Evolutionary conservation across 2,888 invertebrate species (phyloP).

Genomic region (Ormyrus labotus): DNA sequence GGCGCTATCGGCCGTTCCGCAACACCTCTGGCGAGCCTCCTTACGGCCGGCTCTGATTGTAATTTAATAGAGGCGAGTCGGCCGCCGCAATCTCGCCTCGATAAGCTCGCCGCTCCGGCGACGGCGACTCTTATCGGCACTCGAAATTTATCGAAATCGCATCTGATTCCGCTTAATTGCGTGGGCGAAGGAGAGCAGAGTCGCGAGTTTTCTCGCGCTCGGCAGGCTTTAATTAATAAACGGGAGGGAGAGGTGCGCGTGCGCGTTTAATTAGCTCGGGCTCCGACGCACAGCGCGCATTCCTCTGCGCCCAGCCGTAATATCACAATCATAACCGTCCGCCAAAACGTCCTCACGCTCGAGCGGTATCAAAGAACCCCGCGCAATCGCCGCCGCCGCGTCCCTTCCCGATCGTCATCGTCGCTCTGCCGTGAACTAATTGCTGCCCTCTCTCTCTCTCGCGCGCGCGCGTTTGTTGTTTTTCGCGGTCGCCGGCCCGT

Average conservation of each 20-base stretch:
- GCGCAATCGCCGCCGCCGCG: constrained; percentile 7
- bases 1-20: neutral
- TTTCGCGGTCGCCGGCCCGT: too few species aligned
- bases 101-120: neutral
- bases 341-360: constrained; percentile 74
- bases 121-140: neutral
- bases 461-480: neutral
- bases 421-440: constrained; percentile 48
- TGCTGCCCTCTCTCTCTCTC: constrained; percentile 14
- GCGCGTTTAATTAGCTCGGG: constrained; percentile 73
- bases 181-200: neutral
- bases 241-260: constrained; percentile 64
- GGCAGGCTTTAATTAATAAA: constrained; percentile 73
- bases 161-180: constrained; percentile 63
- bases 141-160: constrained; percentile 65
- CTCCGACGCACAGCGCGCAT: neutral
- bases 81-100: neutral
- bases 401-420: constrained; percentile 51
- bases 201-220: neutral
- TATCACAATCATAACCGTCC: constrained; percentile 75
- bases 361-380: constrained; percentile 75
- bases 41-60: constrained; percentile 16
- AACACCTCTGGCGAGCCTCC: neutral
- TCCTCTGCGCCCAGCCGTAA: constrained; percentile 70
- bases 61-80: constrained; percentile 34